phyloP scores from a whole-genome alignment of 2,797 vertebrate species.

The Carcharodon carcharias region DNA sequence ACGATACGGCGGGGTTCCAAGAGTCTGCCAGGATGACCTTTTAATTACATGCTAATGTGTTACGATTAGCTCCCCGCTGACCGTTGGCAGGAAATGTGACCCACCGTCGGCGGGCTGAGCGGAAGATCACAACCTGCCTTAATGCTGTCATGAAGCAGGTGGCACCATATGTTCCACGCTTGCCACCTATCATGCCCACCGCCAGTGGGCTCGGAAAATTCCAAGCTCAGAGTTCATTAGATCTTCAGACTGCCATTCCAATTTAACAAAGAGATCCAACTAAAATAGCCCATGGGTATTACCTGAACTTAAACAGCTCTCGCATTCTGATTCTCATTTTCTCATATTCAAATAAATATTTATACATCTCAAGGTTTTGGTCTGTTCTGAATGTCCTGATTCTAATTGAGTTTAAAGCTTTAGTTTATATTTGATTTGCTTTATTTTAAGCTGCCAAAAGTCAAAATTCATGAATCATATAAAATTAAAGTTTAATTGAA shows the following conservation, averaged over 20 bases:
- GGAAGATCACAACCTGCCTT: too few species aligned
- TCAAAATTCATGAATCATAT: neutral
- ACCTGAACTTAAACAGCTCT: neutral
- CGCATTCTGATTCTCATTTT: neutral
- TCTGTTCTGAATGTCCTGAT: neutral
- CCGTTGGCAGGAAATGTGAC: too few species aligned
- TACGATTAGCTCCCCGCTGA: too few species aligned
- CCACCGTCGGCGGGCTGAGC: too few species aligned
- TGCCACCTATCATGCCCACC: too few species aligned
- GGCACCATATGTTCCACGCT: too few species aligned
- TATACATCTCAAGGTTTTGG: neutral
- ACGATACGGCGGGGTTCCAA: too few species aligned
- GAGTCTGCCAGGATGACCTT: too few species aligned
- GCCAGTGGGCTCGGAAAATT: too few species aligned
- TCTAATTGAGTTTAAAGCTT: neutral
- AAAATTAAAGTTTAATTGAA: neutral
- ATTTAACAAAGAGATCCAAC: neutral
- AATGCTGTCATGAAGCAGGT: too few species aligned
- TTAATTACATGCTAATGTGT: too few species aligned
- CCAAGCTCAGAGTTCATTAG: neutral
- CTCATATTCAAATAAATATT: conserved; percentile 24
- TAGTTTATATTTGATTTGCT: neutral
- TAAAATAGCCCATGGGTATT: neutral
- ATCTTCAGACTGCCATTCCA: neutral
- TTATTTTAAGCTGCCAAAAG: neutral